Evolutionary conservation across 2,113 vertebrate genomes (phyloP), one percentile per base, ranked within the genome.

Genomic region (Tautogolabrus adspersus): DNA sequence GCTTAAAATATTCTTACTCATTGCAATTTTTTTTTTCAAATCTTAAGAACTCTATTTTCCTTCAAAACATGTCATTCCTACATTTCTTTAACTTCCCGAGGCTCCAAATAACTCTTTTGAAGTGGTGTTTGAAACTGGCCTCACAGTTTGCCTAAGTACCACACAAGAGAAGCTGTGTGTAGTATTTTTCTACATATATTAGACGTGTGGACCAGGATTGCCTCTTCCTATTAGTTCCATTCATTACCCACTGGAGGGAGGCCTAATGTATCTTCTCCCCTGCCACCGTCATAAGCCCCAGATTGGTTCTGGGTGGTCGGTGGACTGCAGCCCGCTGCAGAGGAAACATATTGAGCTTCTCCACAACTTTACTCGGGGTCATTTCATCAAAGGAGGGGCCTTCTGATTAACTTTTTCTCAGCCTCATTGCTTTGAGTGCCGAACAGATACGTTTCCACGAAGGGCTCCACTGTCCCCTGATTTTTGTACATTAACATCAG

Each of bases 221-320:
- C 84, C 87, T 86, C 68, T 93, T 90, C 86, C 89, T 88, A 93
- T 93, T 93, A 92, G 90, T 93, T 92, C 91, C 91, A 90, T 93
- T 91, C 91, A 92, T 93, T 93, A 93, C 87, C 87, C 90, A 83
- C 72, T 86, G 87, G 67, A 88, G 84, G 79, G 81, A 89, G 71
- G 89, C 86, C 87, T 93, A 91, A 93, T 91, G 91, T 89, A 91
- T 92, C 88, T 90, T 92, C 87, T 91, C 88, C 90, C 89, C 86
- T 57, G 80, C 84, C 47, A 71, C 91, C 87, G 74, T 88, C 89
- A 91, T 92, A 91, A 93, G 92, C 89, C 88, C 76, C 86, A 89
- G 91, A 93, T 93, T 93, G 93, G 93, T 91, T 91, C 90, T 89
- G 85, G 84, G 76, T 91, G 91, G 89, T 86, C 68, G 83, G 85